Evolutionary conservation across 2,797 vertebrate species (phyloP).

Genomic region (Brachyrhaphis roseni): DNA sequence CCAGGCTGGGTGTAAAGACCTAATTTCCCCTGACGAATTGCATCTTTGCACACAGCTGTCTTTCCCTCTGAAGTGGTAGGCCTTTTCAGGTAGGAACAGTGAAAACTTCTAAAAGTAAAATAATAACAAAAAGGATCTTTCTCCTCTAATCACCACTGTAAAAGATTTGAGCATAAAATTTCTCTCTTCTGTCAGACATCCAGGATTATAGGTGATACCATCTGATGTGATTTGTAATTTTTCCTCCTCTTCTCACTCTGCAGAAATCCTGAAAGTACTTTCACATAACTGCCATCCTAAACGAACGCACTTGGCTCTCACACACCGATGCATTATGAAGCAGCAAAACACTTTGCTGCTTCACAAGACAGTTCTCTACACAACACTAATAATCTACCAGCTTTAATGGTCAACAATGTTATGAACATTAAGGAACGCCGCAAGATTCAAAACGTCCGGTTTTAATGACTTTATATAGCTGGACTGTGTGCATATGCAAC

Average conservation of each 20-base stretch:
- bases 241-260: constrained; percentile 32
- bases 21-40: constrained; percentile 57
- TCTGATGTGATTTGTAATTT: constrained; percentile 39
- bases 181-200: constrained; percentile 42
- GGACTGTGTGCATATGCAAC: background rate
- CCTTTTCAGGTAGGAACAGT: constrained; percentile 22
- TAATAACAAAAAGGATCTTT: background rate
- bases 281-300: constrained; percentile 60
- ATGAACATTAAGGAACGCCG: background rate
- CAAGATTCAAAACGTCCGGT: background rate
- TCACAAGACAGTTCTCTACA: background rate
- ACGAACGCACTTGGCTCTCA: constrained; percentile 44
- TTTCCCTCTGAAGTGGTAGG: constrained; percentile 21
- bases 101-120: constrained; percentile 22
- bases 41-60: constrained; percentile 15
- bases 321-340: constrained; percentile 48
- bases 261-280: constrained; percentile 32
- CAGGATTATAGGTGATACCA: constrained; percentile 41
- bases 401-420: background rate
- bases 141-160: background rate
- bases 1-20: constrained; percentile 38
- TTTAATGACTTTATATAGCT: background rate
- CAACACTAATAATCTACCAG: background rate
- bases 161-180: constrained; percentile 8
- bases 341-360: background rate